These are phyloP conservation scores for Clarias magur DNA, from an alignment of 2,113 vertebrate species.

Conservation along the genomic window DNA sequence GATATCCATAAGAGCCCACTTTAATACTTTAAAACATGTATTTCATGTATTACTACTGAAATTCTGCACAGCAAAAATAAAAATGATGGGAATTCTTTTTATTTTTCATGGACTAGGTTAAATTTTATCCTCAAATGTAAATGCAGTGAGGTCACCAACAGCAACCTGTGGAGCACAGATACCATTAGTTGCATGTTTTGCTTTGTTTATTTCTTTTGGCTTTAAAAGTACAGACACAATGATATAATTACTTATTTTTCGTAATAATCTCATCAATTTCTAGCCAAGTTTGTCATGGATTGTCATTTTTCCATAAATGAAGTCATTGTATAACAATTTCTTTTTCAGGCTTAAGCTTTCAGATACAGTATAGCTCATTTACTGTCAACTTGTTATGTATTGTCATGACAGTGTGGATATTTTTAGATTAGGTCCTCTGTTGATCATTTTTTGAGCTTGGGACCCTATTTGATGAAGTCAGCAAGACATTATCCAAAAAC, in stretches of 20 bases:
- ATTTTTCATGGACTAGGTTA: background rate
- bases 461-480: background rate
- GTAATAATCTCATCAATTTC: background rate
- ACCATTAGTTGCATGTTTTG: background rate
- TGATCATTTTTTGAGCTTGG: background rate
- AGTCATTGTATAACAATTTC: background rate
- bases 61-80: background rate
- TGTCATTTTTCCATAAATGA: background rate
- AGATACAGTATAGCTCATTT: constrained; percentile 2
- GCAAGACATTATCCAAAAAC: background rate
- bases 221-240: background rate
- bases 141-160: background rate
- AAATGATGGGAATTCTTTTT: background rate
- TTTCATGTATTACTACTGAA: background rate
- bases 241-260: constrained; percentile 6
- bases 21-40: background rate
- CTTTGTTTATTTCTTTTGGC: background rate
- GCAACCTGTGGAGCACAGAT: background rate
- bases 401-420: constrained; percentile 19
- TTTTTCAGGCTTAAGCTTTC: constrained; percentile 13
- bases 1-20: background rate
- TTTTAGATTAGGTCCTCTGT: background rate
- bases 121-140: background rate
- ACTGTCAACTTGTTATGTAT: constrained; percentile 18
- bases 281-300: constrained; percentile 9